Evolutionary conservation across 2,113 vertebrate species (phyloP), one percentile per base, ranked within the genome.

Genomic region (Abramis brama): DNA sequence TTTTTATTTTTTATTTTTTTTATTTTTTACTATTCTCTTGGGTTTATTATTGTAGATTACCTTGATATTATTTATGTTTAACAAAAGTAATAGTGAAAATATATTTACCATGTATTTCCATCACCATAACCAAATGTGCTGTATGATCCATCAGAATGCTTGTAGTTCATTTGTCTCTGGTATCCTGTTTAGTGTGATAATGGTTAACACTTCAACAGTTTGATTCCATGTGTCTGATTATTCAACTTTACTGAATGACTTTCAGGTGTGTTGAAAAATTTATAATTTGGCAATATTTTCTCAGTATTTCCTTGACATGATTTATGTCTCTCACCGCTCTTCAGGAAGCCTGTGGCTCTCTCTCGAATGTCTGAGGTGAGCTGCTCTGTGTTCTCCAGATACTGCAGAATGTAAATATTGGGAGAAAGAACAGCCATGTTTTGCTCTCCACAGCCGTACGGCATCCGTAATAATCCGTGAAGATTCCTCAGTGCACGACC

Each of bases 91-190:
- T 2, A 25, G 39, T 43, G 9, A 57, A 73, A 71, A 60, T 15
- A 36, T 36, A 77, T 95, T 96, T 92, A 98, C 97, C 97, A 98
- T 23, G 96, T 98, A 76, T 97, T 98, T 7, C 93, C 96, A 0
- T 68, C 1, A 71, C 92, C 92, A 7, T 91, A 30, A 66, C 96
- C 96, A 91, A 98, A 99, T 36, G 96, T 95, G 85, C 97, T 98
- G 79, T 96, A 98, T 12, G 95, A 95, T 0, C 97, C 96, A 0
- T 94, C 27, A 27, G 27, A 27, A 27, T 27, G 27, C 27, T 27
- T 97, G 91, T 97, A 99, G 79, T 93, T 96, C 55, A 98, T 91
- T 17, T 99, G 95, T 57, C 89, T 93, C 91, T 98, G 97, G 89
- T 97, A 97, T n/a, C 97, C 97, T 98, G 89, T 47, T 36, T 19